phyloP scores from a whole-genome alignment of 2,888 invertebrate species.

The Thymelicus lineola region DNA sequence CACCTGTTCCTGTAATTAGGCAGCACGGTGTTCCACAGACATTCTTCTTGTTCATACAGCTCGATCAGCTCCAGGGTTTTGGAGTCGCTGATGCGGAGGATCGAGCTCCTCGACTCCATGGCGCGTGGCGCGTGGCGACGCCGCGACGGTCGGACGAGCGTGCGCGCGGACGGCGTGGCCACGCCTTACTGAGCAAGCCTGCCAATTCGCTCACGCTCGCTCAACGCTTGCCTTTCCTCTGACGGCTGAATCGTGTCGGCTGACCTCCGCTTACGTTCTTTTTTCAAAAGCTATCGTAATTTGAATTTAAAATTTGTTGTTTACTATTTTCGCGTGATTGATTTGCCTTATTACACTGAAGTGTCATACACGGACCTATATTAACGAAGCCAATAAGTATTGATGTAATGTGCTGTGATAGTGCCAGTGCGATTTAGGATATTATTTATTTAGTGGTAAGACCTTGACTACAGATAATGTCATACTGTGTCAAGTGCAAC shows the following conservation, averaged over 20 bases:
- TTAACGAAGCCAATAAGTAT: background rate
- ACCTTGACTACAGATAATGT: too few species aligned
- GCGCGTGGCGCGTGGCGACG: slow-evolving; percentile 1
- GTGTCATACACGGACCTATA: background rate
- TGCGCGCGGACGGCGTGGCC: slow-evolving; percentile 48
- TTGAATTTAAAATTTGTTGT: background rate
- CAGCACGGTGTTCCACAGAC: slow-evolving; percentile 58
- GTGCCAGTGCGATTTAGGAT: too few species aligned
- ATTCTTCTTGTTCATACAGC: slow-evolving; percentile 56
- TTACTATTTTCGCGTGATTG: background rate
- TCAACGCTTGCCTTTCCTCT: background rate
- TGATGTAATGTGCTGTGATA: background rate
- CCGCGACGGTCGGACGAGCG: slow-evolving; percentile 29
- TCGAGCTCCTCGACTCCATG: slow-evolving; percentile 23
- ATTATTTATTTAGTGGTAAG: too few species aligned
- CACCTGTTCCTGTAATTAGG: slow-evolving; percentile 53
- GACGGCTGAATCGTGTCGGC: background rate
- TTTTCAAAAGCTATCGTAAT: slow-evolving; percentile 9
- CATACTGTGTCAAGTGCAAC: too few species aligned
- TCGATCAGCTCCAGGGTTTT: slow-evolving; percentile 57
- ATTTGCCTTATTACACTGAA: background rate
- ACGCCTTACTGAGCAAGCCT: slow-evolving; percentile 51
- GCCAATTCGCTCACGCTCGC: background rate
- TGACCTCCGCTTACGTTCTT: slow-evolving; percentile 11
- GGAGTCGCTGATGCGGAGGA: slow-evolving; percentile 23